Evolutionary conservation across 1,140 invertebrate species (phyloP).

Genomic region (Drosophila novamexicana): DNA sequence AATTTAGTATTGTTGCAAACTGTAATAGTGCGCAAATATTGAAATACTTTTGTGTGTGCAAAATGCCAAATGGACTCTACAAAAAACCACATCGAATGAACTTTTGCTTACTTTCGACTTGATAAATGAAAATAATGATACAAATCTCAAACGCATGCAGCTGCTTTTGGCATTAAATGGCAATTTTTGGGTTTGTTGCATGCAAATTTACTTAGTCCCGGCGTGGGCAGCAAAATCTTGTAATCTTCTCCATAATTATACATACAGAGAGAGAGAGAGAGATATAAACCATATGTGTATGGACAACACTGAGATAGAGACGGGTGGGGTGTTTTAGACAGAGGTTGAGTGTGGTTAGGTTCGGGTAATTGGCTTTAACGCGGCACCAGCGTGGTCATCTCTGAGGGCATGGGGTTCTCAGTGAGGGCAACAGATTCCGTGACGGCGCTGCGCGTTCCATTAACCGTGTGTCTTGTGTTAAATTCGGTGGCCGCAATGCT

Average conservation of each 20-base stretch:
- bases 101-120: slow-evolving; percentile 9
- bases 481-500: slow-evolving; percentile 60
- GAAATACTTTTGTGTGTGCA: slow-evolving; percentile 29
- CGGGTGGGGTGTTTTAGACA: slow-evolving; percentile 2
- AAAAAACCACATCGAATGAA: slow-evolving; percentile 15
- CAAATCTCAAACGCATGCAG: slow-evolving; percentile 18
- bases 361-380: slow-evolving; percentile 61
- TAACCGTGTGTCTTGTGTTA: slow-evolving; percentile 48
- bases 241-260: background rate
- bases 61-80: slow-evolving; percentile 27
- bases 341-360: slow-evolving; percentile 3
- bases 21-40: slow-evolving; percentile 64
- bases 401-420: slow-evolving; percentile 75
- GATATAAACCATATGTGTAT: background rate
- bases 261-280: background rate
- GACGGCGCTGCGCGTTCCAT: slow-evolving; percentile 65
- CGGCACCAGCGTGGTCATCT: slow-evolving; percentile 76
- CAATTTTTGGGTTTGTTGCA: slow-evolving; percentile 31
- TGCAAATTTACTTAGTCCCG: slow-evolving; percentile 58
- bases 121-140: slow-evolving; percentile 20
- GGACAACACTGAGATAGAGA: slow-evolving; percentile 13
- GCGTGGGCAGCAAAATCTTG: background rate
- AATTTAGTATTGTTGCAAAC: slow-evolving; percentile 72
- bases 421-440: slow-evolving; percentile 80
- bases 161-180: slow-evolving; percentile 1